phyloP scores from a whole-genome alignment of 2,113 vertebrate genomes.

The Microtus richardsoni region DNA sequence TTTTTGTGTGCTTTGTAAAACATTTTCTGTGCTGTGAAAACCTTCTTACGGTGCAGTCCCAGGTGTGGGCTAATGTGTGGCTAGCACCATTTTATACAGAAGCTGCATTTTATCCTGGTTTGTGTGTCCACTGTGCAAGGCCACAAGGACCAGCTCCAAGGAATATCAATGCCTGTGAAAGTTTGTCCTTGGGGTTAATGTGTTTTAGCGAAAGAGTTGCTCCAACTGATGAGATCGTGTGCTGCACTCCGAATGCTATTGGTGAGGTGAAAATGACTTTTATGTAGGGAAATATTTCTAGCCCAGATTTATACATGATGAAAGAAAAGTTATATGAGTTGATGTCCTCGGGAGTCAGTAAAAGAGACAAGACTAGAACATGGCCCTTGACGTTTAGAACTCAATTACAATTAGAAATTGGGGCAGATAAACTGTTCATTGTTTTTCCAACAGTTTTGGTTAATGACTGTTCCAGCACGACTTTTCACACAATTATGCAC shows the following conservation, averaged over 20 bases:
- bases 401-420: conserved; percentile 34
- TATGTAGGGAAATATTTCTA: conserved; percentile 40
- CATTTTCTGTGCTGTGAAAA: conserved; percentile 23
- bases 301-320: conserved; percentile 39
- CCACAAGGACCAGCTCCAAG: conserved; percentile 21
- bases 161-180: not conserved
- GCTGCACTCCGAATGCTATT: conserved; percentile 34
- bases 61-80: not conserved
- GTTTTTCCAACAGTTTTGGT: conserved; percentile 38
- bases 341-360: conserved; percentile 23
- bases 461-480: conserved; percentile 32
- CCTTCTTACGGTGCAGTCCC: not conserved
- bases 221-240: conserved; percentile 44
- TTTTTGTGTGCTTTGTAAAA: conserved; percentile 23
- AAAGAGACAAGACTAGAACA: conserved; percentile 47
- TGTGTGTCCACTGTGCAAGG: not conserved
- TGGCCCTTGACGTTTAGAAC: conserved; percentile 5
- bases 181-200: not conserved
- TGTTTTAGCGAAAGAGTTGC: conserved; percentile 42
- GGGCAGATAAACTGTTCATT: conserved; percentile 34
- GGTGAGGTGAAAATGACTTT: conserved; percentile 46
- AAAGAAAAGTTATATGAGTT: conserved; percentile 38
- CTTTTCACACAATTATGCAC: conserved; percentile 25
- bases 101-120: conserved; percentile 36
- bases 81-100: not conserved